Conservation (phyloP, 2,113 vertebrate species). For the Elgaria multicarinata region DNA sequence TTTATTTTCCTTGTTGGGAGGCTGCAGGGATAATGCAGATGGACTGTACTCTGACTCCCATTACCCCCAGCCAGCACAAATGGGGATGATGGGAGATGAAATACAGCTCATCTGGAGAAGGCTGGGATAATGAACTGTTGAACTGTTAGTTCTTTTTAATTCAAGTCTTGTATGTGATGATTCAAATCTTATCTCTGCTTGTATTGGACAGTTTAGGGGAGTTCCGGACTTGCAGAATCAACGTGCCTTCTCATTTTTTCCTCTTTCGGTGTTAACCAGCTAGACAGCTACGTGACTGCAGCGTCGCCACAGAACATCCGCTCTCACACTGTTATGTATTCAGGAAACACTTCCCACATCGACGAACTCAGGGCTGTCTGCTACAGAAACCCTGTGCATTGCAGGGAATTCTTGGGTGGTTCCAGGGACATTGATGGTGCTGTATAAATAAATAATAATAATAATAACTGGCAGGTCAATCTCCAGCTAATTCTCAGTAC, state of each 20-base stretch:
- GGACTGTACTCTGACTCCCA: too few relatives aligned
- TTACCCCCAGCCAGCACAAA: too few relatives aligned
- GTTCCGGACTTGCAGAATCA: constrained; percentile 38
- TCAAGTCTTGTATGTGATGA: constrained; percentile 36
- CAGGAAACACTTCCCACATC: background rate
- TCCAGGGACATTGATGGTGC: too few relatives aligned
- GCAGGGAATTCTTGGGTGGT: background rate
- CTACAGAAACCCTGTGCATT: too few relatives aligned
- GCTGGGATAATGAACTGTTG: constrained; percentile 21
- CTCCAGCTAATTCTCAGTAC: background rate
- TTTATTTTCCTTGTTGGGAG: constrained; percentile 45
- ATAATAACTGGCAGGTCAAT: background rate
- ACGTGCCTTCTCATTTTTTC: constrained; percentile 16
- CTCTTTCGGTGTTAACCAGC: constrained; percentile 31
- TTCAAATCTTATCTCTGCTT: constrained; percentile 18
- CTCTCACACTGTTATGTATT: background rate
- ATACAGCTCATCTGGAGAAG: too few relatives aligned
- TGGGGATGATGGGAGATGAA: too few relatives aligned
- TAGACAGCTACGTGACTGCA: background rate
- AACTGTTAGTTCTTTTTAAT: constrained; percentile 10
- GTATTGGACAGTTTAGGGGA: background rate
- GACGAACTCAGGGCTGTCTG: background rate
- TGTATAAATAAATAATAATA: too few relatives aligned
- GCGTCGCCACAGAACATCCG: background rate
- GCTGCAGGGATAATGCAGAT: constrained; percentile 8